Percentiles rank a stretch among this genome's conserved stretches.
These are phyloP conservation scores for Tetragonula clypearis DNA, from an alignment of 1,140 invertebrate genomes.

Conservation along the genomic window DNA sequence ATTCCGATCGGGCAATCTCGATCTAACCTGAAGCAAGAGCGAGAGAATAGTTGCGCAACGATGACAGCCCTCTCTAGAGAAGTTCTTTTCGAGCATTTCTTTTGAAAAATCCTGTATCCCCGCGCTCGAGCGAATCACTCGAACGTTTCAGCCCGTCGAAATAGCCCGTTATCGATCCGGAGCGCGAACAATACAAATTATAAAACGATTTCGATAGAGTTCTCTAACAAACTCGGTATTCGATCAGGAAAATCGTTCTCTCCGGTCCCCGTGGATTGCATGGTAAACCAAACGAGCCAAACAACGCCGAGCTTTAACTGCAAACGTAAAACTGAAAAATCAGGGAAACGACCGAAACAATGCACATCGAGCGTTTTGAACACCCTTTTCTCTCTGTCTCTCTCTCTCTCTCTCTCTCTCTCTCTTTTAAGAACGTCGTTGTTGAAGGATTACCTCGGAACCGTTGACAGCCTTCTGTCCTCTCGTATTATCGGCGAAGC, in stretches of 20 bases:
- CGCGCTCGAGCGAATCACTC: background rate
- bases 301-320: background rate
- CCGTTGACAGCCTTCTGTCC: background rate
- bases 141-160: constrained; percentile 1
- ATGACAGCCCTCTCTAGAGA: background rate
- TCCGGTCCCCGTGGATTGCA: background rate
- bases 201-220: constrained; percentile 2
- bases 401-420: background rate
- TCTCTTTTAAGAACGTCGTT: background rate
- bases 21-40: background rate
- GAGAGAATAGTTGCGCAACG: too few relatives aligned
- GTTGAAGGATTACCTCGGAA: constrained; percentile 16
- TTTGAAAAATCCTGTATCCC: background rate
- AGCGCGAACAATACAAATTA: background rate
- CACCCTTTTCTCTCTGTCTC: background rate
- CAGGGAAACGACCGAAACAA: background rate
- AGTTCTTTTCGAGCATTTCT: background rate
- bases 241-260: background rate
- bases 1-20: too few relatives aligned
- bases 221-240: background rate
- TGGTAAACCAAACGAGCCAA: background rate
- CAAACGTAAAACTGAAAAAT: constrained; percentile 5
- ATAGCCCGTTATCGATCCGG: background rate
- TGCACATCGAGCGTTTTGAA: constrained; percentile 15
- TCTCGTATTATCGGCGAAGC: background rate